These are phyloP conservation scores for Hololepta plana DNA, from an alignment of 2,888 invertebrate species.

Conservation along the genomic window DNA sequence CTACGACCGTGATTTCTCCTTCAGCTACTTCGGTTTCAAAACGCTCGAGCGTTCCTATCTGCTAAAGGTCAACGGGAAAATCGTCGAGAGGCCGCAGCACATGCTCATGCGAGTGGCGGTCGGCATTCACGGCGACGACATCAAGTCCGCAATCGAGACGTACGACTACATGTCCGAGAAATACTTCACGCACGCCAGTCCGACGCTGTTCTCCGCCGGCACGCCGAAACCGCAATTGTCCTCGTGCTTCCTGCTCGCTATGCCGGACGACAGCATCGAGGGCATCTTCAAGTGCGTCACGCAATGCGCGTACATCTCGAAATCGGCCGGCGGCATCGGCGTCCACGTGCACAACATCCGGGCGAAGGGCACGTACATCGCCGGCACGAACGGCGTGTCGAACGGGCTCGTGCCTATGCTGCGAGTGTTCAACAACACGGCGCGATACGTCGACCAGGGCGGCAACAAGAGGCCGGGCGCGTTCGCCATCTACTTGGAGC, in stretches of 20 bases:
- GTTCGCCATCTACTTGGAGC: slow-evolving; percentile 94
- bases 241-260: slow-evolving; percentile 87
- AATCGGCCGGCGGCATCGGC: slow-evolving; percentile 95
- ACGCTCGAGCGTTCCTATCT: slow-evolving; percentile 92
- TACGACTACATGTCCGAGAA: slow-evolving; percentile 84
- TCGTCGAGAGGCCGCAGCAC: slow-evolving; percentile 93
- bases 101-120: slow-evolving; percentile 97
- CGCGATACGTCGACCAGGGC: slow-evolving; percentile 93
- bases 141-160: slow-evolving; percentile 84
- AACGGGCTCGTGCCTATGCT: slow-evolving; percentile 95
- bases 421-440: slow-evolving; percentile 87
- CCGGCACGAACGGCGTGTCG: slow-evolving; percentile 85
- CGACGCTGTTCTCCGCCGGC: slow-evolving; percentile 91
- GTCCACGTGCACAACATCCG: slow-evolving; percentile 91
- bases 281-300: slow-evolving; percentile 86
- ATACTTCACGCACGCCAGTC: slow-evolving; percentile 98
- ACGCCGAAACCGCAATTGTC: slow-evolving; percentile 84
- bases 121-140: slow-evolving; percentile 89
- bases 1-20: slow-evolving; percentile 90
- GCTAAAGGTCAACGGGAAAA: slow-evolving; percentile 77
- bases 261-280: slow-evolving; percentile 88
- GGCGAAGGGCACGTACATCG: slow-evolving; percentile 78
- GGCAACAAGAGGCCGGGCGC: slow-evolving; percentile 96
- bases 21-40: slow-evolving; percentile 99
- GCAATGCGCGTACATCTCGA: slow-evolving; percentile 89